Evolutionary conservation across 2,113 vertebrate species (phyloP).

Genomic region (Alexandromys fortis): DNA sequence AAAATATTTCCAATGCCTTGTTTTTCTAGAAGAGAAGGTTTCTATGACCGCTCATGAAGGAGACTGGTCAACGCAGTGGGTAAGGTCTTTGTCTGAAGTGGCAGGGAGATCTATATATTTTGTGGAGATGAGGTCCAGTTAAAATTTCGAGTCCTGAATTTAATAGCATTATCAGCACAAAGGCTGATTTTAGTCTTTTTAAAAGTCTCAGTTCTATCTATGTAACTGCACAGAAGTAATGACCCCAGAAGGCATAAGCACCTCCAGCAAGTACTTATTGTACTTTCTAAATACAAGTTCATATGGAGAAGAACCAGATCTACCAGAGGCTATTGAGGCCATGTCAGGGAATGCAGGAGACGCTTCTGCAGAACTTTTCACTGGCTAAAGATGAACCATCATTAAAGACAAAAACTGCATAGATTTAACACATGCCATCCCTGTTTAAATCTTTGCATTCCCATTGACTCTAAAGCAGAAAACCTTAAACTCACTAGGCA

Average conservation of each 20-base stretch:
- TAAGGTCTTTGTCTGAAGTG: not conserved
- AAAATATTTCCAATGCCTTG: not conserved
- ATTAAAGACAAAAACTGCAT: not conserved
- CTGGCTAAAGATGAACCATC: not conserved
- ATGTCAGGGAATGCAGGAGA: not conserved
- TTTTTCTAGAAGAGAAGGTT: not conserved
- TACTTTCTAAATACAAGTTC: not conserved
- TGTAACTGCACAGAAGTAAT: not conserved
- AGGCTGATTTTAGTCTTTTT: not conserved
- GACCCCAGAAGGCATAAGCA: not conserved
- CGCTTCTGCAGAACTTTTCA: not conserved
- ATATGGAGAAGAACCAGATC: not conserved
- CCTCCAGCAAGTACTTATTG: not conserved
- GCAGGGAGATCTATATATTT: not conserved
- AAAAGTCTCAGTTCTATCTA: not conserved
- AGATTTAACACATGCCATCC: not conserved
- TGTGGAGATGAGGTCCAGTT: not conserved
- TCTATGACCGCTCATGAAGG: not conserved
- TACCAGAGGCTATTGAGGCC: not conserved
- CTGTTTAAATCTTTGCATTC: not conserved
- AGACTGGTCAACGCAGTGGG: not conserved
- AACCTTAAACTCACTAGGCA: slow-evolving; percentile 5
- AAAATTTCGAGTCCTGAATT: not conserved
- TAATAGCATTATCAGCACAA: not conserved
- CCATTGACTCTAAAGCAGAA: not conserved